A percentile compares a stretch with the other conserved stretches of the same genome.
phyloP scores from a whole-genome alignment of 2,888 invertebrate genomes.

The Craniophora ligustri region DNA sequence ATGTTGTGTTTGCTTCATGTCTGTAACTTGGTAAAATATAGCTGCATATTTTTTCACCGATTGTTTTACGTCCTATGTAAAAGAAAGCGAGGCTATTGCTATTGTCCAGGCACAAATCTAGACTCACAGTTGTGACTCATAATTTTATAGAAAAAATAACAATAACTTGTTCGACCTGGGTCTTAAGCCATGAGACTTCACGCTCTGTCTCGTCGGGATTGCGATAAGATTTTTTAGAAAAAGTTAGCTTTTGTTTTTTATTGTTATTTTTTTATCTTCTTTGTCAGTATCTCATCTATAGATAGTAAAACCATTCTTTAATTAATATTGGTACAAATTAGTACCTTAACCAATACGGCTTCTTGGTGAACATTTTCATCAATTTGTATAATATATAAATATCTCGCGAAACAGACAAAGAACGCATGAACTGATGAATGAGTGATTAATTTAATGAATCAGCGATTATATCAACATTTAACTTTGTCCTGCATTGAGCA shows the following conservation, averaged over 20 bases:
- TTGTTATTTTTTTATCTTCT: neutral
- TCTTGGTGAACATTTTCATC: neutral
- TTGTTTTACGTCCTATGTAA: too few relatives aligned
- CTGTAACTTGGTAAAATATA: slow-evolving; percentile 14
- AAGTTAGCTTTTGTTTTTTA: neutral
- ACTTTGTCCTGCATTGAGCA: slow-evolving; percentile 1
- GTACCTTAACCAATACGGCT: neutral
- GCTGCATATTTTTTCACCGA: slow-evolving; percentile 4
- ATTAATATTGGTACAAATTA: neutral
- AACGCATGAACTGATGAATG: slow-evolving; percentile 19
- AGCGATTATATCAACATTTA: slow-evolving; percentile 12
- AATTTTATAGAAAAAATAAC: too few relatives aligned
- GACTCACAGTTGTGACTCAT: too few relatives aligned
- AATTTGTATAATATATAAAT: neutral
- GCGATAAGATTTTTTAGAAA: too few relatives aligned
- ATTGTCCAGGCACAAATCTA: too few relatives aligned
- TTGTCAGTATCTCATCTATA: neutral
- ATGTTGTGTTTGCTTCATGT: slow-evolving; percentile 11
- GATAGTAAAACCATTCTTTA: neutral
- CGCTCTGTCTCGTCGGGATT: too few relatives aligned
- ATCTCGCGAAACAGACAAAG: slow-evolving; percentile 17
- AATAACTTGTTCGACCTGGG: too few relatives aligned
- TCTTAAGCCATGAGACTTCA: too few relatives aligned
- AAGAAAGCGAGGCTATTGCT: too few relatives aligned
- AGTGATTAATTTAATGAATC: slow-evolving; percentile 24